Base-by-base conservation (phyloP, 2,888 invertebrate genomes). In the Thymelicus lineola region DNA sequence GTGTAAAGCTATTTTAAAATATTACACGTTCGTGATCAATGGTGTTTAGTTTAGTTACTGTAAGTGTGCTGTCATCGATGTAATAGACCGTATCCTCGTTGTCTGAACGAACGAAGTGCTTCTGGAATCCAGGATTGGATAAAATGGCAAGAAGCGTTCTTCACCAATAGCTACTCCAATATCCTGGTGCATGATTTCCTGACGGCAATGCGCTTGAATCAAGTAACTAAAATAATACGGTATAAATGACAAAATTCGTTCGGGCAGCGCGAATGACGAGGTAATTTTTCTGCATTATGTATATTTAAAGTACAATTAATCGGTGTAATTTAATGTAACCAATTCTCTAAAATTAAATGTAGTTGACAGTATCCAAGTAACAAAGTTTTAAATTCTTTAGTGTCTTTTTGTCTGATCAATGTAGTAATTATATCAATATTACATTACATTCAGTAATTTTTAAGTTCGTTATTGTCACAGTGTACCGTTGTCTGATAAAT, bases 401-500 rank as follows among this genome's bases (percentile, higher is more conserved):
- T 83, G 80, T 78, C 82, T 79, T 81, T 84, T 85, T 78, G 82
- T 83, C 82, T 80, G 80, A 85, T 83, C 76, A 82, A 79, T 83
- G 84, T 89, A 86, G 85, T 80, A 79, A 83, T 82, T 89, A 86
- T 91, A 89, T 87, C 87, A 84, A 90, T 69, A 28, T 28, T n/a
- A n/a, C n/a, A 69, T 85, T 83, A 83, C 83, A 88, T 86, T 86
- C 85, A 87, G 85, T 88, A 88, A 82, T 83, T 86, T 68, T 90
- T 93, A 91, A 90, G 90, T 93, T 94, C 90, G 93, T 94, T 94
- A 93, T 85, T 91, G 93, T 94, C 94, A 94, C 92, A 89, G 89
- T 94, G 94, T 94, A 94, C 91, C 92, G 91, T 94, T 94, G 94
- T 94, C 93, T 91, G 91, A 91, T 94, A 91, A 93, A 91, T 93